Evolutionary conservation across 1,140 invertebrate genomes (phyloP), one percentile per base, ranked within the genome.

Genomic region (Vanessa tameamea): DNA sequence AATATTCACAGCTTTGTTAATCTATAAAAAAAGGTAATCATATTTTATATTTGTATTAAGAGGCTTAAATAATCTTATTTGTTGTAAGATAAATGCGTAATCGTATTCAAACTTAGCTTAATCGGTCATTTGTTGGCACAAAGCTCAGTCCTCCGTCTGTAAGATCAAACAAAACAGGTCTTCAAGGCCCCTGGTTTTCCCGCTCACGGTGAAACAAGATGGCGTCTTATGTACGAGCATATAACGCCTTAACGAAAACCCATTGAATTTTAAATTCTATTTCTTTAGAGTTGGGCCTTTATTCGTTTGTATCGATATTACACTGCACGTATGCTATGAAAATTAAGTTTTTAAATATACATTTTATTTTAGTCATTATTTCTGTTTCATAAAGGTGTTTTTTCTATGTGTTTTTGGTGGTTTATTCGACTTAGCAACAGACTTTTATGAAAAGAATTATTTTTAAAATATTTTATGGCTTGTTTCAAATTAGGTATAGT

Each of bases 121-220:
- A 55, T 71, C 64, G 43, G 63, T 55, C 64, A 69, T 74, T 72
- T 64, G 50, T 69, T 76, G 73, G 73, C 67, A 64, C 75, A 76
- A 82, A 85, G 83, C 81, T 83, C 74, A 20, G 20, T 43, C 1
- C 51, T 53, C 51, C 13, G 75, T 47, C 76, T 78, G 76, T 75
- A 77, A 67, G 76, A 83, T 75, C 61, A 77, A 57, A 57, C 16
- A 66, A 43, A 87, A 90, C 89, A 84, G 85, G 89, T 91, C 80
- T 66, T 84, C 87, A 90, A 91, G 88, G 88, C 79, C 80, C 78
- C 64, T 61, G 89, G 89, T 83, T 89, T 90, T 90, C 87, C 88
- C 87, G 79, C 64, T 61, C 31, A 61, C 16, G 13, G 57, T 75
- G 51, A 78, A 73, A 77, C 84, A 88, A 89, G 77, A 89, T 88